Base-by-base conservation (phyloP, 2,797 vertebrate species). In the Myotis findleyi region DNA sequence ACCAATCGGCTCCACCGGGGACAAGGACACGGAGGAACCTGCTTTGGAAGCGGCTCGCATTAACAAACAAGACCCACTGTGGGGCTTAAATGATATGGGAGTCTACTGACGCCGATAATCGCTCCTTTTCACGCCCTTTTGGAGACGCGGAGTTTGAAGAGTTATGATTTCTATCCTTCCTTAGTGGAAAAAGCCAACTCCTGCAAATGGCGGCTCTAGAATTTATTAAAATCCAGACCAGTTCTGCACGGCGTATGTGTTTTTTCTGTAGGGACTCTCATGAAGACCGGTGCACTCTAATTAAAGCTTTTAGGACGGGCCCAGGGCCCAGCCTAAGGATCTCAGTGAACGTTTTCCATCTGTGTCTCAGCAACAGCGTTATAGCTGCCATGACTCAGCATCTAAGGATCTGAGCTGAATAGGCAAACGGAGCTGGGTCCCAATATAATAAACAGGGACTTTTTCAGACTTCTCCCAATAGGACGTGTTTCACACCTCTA, bases 21-120 rank as follows among this genome's bases (percentile, higher is more conserved):
- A 96, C 95, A 73, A 44, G 14, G 12, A 57, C 83, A 36, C n/a
- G 81, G 94, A 97, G 89, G 83, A 96, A 89, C 92, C 87, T 85
- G 89, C 62, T 68, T 62, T 90, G 69, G 69, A 25, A 76, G 93
- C 87, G 51, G 53, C 21, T 96, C 41, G 57, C 71, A 73, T 96
- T 66, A 87, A 59, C 64, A 90, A 80, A 30, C 36, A 71, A 94
- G 51, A 95, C 64, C 51, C 66, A 80, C 80, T 47, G 55, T 23
- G 14, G 64, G 59, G 66, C 89, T 95, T 87, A 90, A 95, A 79
- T 84, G 86, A 87, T 25, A 76, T 8, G 59, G 36, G n/a, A 86
- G 23, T 95, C 89, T 94, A 23, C 66, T 27, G 85, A 96, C 27
- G n/a, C 38, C 44, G n/a, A 85, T 75, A 83, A 95, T 90, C 20